phyloP scores from a whole-genome alignment of 1,140 invertebrate genomes.

The Planococcus citri region DNA sequence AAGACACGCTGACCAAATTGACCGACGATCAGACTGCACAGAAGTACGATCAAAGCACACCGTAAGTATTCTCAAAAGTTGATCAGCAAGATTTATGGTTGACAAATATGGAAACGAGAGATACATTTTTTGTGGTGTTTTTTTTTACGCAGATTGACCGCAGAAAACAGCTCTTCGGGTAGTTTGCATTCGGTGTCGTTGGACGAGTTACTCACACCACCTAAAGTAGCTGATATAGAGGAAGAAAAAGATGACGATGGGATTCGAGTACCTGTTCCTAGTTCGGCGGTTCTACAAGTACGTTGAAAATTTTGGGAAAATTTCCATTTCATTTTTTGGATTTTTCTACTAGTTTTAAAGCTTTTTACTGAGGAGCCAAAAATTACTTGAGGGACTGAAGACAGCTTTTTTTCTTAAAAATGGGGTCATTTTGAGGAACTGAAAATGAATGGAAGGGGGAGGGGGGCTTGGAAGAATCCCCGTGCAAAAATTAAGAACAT shows the following conservation, averaged over 20 bases:
- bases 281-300: slow-evolving; percentile 51
- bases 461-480: no score
- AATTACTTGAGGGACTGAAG: no score
- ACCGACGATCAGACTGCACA: neutral
- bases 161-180: slow-evolving; percentile 13
- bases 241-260: slow-evolving; percentile 29
- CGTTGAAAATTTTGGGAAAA: slow-evolving; percentile 12
- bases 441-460: no score
- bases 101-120: no score
- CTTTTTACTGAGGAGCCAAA: no score
- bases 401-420: no score
- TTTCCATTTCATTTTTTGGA: neutral
- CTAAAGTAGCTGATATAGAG: slow-evolving; percentile 22
- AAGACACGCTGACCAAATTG: neutral
- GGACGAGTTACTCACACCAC: slow-evolving; percentile 27
- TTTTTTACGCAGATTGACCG: neutral
- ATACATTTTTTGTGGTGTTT: no score
- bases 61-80: no score
- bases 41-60: neutral
- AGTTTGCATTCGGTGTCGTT: slow-evolving; percentile 31
- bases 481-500: no score
- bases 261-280: slow-evolving; percentile 30
- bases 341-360: neutral
- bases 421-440: no score
- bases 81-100: no score